Evolutionary conservation across 64 coral and sea anemone species (phyloP), one percentile per base, ranked within the genome.

Genomic region (Actinia equina): DNA sequence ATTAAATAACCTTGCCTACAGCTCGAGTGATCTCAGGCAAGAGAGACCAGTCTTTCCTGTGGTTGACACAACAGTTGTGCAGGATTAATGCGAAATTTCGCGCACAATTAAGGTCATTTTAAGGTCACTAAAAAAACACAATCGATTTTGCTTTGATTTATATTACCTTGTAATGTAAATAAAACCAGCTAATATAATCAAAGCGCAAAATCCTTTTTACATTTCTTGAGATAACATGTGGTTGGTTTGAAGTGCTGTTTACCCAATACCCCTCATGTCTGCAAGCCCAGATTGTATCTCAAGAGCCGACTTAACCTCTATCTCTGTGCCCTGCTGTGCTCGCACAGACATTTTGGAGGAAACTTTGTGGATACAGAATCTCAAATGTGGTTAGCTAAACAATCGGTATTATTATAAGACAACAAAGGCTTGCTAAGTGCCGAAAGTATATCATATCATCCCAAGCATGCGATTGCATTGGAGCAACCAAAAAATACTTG

Each of bases 141-240:
- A 41, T 74, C n/a, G 69, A 74, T 14, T 74, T 41, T 27, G 27
- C 69, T 42, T 74, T 74, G 25, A 74, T 74, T 74, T 74, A 74
- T 74, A 74, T 74, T 74, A 30, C 23, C 12, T 9, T 74, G 26
- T 41, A 74, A 74, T 74, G 69, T 74, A 74, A 74, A 74, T 74
- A 74, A 74, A n/a, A 65, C 0, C 62, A 65, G 19, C 62, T 65
- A 65, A 65, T n/a, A 41, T 15, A 74, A 74, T 41, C 69, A 74
- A 26, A 30, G 69, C 1, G 69, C 26, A 15, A 74, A 41, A 74
- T 74, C 69, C 69, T 74, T 74, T 26, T 74, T 26, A 41, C 69
- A 41, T 41, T 74, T 74, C 69, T 74, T 14, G 69, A 27, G 69
- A 74, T 74, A 30, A 41, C 69, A 3, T 41, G 6, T 74, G 2